Conservation (phyloP, 2,888 invertebrate species). For the Galeopsomyia nigrocyanea region DNA sequence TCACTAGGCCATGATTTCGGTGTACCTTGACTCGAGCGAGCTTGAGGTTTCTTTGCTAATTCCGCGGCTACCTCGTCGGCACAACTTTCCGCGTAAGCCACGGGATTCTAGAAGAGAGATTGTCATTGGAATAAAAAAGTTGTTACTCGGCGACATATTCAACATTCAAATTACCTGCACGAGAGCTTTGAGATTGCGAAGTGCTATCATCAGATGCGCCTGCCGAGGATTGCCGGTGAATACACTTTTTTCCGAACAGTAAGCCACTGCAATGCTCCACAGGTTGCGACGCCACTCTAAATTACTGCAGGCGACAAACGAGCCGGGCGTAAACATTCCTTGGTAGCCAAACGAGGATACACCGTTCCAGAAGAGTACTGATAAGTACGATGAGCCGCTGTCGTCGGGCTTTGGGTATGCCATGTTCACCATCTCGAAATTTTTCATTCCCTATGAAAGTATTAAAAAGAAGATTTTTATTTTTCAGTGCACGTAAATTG, state of each 20-base stretch:
- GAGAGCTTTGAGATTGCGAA: conserved; percentile 68
- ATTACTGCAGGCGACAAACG: conserved; percentile 75
- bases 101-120: conserved; percentile 52
- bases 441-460: conserved; percentile 62
- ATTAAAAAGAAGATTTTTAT: not conserved
- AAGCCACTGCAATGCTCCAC: conserved; percentile 72
- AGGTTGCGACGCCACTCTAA: conserved; percentile 73
- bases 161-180: conserved; percentile 55
- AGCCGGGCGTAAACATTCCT: conserved; percentile 73
- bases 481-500: not conserved
- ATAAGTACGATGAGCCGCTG: conserved; percentile 63
- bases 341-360: conserved; percentile 68
- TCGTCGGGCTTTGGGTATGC: conserved; percentile 54
- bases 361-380: conserved; percentile 68
- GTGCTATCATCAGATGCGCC: conserved; percentile 68
- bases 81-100: conserved; percentile 54
- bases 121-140: not conserved
- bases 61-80: conserved; percentile 55
- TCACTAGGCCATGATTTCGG: conserved; percentile 36
- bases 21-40: conserved; percentile 45
- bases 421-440: conserved; percentile 62
- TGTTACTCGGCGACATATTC: not conserved
- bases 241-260: conserved; percentile 75
- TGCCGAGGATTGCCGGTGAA: conserved; percentile 76
- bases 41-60: conserved; percentile 56